These are phyloP conservation scores for Acromyrmex heyeri DNA, from an alignment of 1,140 invertebrate genomes.

Conservation along the genomic window DNA sequence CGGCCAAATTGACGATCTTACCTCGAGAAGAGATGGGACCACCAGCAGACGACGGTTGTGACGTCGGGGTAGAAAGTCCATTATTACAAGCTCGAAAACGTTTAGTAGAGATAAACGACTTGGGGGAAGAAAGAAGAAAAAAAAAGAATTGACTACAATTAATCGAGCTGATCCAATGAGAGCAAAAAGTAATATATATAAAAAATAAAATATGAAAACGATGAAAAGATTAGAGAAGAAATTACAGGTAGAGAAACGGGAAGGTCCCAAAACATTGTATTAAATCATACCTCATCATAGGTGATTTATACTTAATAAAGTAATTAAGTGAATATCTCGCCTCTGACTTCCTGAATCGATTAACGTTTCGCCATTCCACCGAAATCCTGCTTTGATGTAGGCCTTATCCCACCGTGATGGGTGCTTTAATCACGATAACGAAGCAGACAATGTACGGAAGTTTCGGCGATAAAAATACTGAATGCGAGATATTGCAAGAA, in stretches of 20 bases:
- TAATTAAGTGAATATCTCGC: conserved; percentile 34
- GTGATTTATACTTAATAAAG: conserved; percentile 59
- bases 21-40: conserved; percentile 35
- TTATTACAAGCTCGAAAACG: conserved; percentile 47
- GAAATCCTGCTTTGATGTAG: conserved; percentile 19
- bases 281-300: conserved; percentile 14
- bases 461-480: conserved; percentile 66
- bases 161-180: conserved; percentile 47
- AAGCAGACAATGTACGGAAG: conserved; percentile 71
- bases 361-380: conserved; percentile 29
- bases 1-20: conserved; percentile 74
- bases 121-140: not conserved
- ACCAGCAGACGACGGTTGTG: conserved; percentile 21
- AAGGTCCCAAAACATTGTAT: not conserved
- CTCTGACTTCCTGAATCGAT: conserved; percentile 42
- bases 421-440: conserved; percentile 60
- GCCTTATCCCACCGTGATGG: not conserved
- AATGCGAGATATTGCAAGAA: conserved; percentile 42
- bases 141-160: not conserved
- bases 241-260: not conserved
- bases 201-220: conserved; percentile 12
- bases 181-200: conserved; percentile 19
- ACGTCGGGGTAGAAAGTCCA: conserved; percentile 29
- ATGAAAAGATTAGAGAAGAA: conserved; percentile 14
- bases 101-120: conserved; percentile 38